phyloP scores from a whole-genome alignment of 2,797 vertebrate species.

The Sphenopsis melanotis region DNA sequence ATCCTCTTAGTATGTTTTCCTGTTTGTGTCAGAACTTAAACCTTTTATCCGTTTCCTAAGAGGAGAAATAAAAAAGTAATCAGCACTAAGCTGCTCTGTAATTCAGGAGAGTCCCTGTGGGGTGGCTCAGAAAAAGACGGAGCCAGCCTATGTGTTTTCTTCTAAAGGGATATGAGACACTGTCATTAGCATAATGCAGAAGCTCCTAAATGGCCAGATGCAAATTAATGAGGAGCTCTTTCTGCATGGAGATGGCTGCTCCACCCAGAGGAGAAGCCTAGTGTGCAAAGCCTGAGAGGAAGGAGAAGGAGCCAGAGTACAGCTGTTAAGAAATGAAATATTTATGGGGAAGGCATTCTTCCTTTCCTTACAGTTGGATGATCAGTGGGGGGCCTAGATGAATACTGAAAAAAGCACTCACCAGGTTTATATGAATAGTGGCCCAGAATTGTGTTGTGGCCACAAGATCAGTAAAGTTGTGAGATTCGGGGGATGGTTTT shows the following conservation, averaged over 20 bases:
- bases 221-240: background rate
- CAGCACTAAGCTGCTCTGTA: conserved; percentile 11
- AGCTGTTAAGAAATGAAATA: conserved; percentile 24
- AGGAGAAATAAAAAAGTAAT: conserved; percentile 66
- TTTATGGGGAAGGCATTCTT: conserved; percentile 1
- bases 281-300: background rate
- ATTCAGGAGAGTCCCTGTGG: background rate
- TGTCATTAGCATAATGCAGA: background rate
- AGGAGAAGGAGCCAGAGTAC: background rate
- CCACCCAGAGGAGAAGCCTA: background rate
- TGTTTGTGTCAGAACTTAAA: conserved; percentile 76
- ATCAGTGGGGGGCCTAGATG: background rate
- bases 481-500: background rate
- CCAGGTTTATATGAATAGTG: background rate
- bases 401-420: background rate
- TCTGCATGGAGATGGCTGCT: background rate
- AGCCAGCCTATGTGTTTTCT: conserved; percentile 9
- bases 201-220: background rate
- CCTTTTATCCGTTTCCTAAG: conserved; percentile 73
- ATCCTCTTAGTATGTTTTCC: conserved; percentile 71
- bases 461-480: background rate
- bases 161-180: background rate
- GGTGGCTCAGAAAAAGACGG: background rate
- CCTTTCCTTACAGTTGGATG: background rate
- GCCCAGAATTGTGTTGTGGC: background rate